Percentiles rank a stretch among this genome's conserved stretches.
phyloP scores from a whole-genome alignment of 2,888 invertebrate genomes.

The Neoaliturus tenellus region DNA sequence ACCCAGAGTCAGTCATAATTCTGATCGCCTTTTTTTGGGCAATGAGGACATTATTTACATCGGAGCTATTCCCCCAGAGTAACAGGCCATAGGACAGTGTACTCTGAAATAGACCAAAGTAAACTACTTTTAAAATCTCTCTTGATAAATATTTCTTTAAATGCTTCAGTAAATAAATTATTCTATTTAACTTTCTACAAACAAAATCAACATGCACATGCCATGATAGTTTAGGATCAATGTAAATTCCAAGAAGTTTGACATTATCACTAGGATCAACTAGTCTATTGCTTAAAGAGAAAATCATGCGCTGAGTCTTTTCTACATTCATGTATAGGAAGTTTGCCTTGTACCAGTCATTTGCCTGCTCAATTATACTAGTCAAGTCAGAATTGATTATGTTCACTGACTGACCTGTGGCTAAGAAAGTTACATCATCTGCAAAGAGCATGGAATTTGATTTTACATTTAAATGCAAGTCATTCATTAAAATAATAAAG shows the following conservation, averaged over 20 bases:
- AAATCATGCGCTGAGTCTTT: constrained; percentile 4
- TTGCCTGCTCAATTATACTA: not conserved
- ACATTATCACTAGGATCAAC: not conserved
- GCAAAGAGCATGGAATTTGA: not conserved
- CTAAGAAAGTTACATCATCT: not conserved
- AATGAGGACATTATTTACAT: not conserved
- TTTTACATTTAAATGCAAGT: not conserved
- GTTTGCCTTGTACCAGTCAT: constrained; percentile 4
- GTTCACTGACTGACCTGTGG: not conserved
- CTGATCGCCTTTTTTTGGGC: not conserved
- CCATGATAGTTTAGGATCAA: constrained; percentile 1
- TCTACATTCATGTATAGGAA: not conserved
- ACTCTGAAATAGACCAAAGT: not conserved
- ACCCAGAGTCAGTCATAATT: not conserved
- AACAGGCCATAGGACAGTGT: constrained; percentile 3
- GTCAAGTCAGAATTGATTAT: not conserved
- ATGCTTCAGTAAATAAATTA: not conserved
- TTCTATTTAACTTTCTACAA: not conserved
- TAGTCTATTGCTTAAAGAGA: not conserved
- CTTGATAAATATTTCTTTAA: not conserved
- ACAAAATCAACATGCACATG: constrained; percentile 15
- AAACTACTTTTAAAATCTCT: not conserved
- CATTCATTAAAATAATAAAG: not conserved
- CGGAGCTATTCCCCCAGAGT: not conserved
- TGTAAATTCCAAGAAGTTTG: not conserved